Conservation (phyloP, 30 jellyfish, hydroid and myxozoan species). For the Catostylus mosaicus region DNA sequence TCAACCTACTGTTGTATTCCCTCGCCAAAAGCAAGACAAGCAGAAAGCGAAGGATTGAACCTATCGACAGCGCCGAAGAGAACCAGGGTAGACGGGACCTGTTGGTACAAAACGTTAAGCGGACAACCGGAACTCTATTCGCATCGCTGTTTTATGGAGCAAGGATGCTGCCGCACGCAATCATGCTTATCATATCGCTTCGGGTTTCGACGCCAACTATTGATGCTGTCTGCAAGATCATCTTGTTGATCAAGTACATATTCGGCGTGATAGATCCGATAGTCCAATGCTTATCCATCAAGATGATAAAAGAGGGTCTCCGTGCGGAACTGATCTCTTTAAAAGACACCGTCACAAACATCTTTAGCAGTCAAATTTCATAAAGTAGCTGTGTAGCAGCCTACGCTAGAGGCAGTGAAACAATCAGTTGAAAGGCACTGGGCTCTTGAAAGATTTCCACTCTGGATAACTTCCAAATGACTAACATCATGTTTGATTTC, state of each 20-base stretch:
- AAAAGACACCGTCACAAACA: neutral
- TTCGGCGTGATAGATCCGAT: slow-evolving; percentile 2
- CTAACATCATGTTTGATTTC: no score
- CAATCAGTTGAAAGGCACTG: no score
- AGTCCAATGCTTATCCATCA: neutral
- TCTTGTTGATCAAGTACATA: neutral
- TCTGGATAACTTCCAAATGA: no score
- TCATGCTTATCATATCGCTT: neutral
- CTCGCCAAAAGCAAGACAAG: slow-evolving; percentile 2
- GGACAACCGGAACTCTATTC: slow-evolving; percentile 9
- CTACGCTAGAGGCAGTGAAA: no score
- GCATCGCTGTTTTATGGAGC: neutral
- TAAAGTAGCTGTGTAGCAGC: no score
- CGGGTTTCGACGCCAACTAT: neutral
- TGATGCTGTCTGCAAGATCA: neutral
- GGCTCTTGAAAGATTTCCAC: no score
- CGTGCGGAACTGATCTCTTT: neutral
- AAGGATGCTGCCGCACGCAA: slow-evolving; percentile 22
- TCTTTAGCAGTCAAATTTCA: neutral
- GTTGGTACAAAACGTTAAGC: slow-evolving; percentile 17
- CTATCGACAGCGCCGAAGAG: neutral
- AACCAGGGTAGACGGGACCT: neutral
- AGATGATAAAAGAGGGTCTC: slow-evolving; percentile 15
- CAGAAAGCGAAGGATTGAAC: neutral
- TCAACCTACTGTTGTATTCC: neutral